Percentiles rank a stretch among this genome's conserved stretches.
Evolutionary conservation across 2,888 invertebrate species (phyloP).

Genomic region (Rosalia funebris): DNA sequence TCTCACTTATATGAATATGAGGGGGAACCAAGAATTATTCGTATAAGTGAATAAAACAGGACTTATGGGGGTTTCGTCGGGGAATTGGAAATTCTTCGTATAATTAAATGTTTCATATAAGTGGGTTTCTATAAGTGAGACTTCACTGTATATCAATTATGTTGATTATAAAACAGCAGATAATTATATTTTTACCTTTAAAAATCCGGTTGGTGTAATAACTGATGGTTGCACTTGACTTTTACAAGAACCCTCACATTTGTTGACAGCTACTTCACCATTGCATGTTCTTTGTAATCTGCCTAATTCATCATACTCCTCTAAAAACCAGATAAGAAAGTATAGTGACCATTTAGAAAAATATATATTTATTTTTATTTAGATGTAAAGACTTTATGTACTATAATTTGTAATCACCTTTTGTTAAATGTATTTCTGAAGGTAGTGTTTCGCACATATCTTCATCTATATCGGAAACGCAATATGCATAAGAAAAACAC

Average conservation of each 20-base stretch:
- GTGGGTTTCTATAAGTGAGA: no score
- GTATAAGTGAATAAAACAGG: no score
- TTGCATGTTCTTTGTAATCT: constrained; percentile 86
- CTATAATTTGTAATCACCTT: no score
- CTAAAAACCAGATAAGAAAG: constrained; percentile 64
- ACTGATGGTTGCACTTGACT: constrained; percentile 94
- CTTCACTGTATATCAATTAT: no score
- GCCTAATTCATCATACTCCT: constrained; percentile 90
- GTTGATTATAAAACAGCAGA: no score
- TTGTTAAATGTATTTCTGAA: constrained; percentile 87
- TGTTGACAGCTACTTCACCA: constrained; percentile 89
- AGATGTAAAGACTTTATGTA: no score
- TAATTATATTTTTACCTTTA: constrained; percentile 74
- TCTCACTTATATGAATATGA: no score
- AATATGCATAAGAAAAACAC: constrained; percentile 46
- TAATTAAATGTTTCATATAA: no score
- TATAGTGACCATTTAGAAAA: constrained; percentile 15
- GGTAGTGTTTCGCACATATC: constrained; percentile 88
- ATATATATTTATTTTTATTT: no score
- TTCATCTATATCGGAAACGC: constrained; percentile 64
- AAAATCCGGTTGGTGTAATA: constrained; percentile 86
- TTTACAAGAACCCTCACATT: constrained; percentile 92
- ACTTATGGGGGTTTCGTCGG: no score
- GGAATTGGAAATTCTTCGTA: no score
- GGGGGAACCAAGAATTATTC: no score